phyloP scores from a whole-genome alignment of 2,113 vertebrate genomes.

The Chaenocephalus aceratus region DNA sequence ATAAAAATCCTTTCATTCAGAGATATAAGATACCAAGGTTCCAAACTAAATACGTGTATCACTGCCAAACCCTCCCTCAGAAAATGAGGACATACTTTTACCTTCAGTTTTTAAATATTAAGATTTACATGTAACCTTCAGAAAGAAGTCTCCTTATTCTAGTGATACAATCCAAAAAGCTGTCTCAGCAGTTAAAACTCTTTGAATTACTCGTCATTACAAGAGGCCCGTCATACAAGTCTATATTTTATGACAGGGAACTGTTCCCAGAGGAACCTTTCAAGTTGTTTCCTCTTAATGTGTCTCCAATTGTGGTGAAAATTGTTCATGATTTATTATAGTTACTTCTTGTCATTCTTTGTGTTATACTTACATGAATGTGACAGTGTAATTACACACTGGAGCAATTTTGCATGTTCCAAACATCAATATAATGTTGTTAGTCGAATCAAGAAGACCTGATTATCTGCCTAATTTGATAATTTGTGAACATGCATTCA shows the following conservation, averaged over 20 bases:
- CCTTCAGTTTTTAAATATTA: conserved; percentile 35
- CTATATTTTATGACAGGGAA: conserved; percentile 28
- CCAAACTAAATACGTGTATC: conserved; percentile 29
- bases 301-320: conserved; percentile 34
- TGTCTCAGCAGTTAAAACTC: conserved; percentile 34
- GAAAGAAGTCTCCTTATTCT: conserved; percentile 25
- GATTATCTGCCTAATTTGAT: conserved; percentile 15
- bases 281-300: conserved; percentile 34
- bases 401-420: conserved; percentile 14
- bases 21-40: conserved; percentile 39
- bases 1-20: conserved; percentile 6
- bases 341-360: conserved; percentile 22
- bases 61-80: conserved; percentile 49
- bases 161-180: conserved; percentile 41
- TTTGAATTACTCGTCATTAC: conserved; percentile 9
- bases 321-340: conserved; percentile 59
- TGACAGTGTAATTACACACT: conserved; percentile 20
- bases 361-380: conserved; percentile 39
- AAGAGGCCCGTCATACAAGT: conserved; percentile 6
- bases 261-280: conserved; percentile 50
- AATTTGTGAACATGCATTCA: conserved; percentile 29
- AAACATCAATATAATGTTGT: conserved; percentile 21
- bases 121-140: conserved; percentile 37
- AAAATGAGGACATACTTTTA: conserved; percentile 55
- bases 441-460: not conserved